Conservation (phyloP, 2,797 vertebrate species). For the Microcaecilia unicolor region DNA sequence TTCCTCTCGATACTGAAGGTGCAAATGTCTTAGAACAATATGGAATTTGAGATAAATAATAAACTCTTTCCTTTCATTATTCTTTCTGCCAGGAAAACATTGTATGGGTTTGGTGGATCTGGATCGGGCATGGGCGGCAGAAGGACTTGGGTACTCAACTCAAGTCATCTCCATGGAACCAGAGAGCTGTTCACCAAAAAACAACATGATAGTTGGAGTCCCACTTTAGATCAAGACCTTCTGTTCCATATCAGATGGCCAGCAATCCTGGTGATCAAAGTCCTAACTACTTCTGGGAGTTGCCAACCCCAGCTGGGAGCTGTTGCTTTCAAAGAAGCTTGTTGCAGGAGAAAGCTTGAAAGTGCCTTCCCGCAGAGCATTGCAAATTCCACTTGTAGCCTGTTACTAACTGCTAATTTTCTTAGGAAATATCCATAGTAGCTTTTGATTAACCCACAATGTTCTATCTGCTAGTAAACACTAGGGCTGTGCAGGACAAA, state of each 20-base stretch:
- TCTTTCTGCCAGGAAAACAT: slow-evolving; percentile 61
- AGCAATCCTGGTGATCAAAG: slow-evolving; percentile 4
- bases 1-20: no score
- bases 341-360: slow-evolving; percentile 3
- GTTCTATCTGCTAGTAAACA: background rate
- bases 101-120: slow-evolving; percentile 95
- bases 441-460: no score
- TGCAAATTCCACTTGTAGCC: slow-evolving; percentile 8
- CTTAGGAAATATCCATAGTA: slow-evolving; percentile 6
- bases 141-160: slow-evolving; percentile 70
- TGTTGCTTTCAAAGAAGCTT: slow-evolving; percentile 17
- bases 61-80: no score
- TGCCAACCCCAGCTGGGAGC: slow-evolving; percentile 6
- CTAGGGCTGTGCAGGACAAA: no score
- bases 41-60: no score
- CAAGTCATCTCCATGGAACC: slow-evolving; percentile 90
- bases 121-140: slow-evolving; percentile 85
- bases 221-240: slow-evolving; percentile 31
- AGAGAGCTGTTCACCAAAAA: slow-evolving; percentile 92
- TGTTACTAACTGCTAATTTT: slow-evolving; percentile 18
- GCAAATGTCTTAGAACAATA: no score
- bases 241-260: slow-evolving; percentile 5
- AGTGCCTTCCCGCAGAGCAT: slow-evolving; percentile 16
- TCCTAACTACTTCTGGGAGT: slow-evolving; percentile 13
- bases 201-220: slow-evolving; percentile 86